These are phyloP conservation scores for Agonopterix alstromeriana DNA, from an alignment of 2,888 invertebrate species.

Conservation along the genomic window DNA sequence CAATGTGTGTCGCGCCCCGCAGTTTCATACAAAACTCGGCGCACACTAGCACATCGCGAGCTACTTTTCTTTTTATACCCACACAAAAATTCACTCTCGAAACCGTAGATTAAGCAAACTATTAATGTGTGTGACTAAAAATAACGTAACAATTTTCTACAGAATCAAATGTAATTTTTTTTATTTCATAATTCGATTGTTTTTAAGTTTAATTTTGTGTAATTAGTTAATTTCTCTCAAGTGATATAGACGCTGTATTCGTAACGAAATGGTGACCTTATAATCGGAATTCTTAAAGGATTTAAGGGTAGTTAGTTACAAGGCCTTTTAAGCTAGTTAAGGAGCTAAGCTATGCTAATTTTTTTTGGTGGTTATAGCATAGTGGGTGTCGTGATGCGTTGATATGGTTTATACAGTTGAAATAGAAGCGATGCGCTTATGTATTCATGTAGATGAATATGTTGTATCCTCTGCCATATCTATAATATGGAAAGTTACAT, in stretches of 20 bases:
- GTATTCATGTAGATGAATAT: conserved; percentile 28
- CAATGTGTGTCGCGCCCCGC: not conserved
- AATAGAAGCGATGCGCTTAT: conserved; percentile 23
- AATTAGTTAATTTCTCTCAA: conserved; percentile 64
- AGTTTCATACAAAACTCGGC: not conserved
- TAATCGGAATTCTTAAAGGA: conserved; percentile 69
- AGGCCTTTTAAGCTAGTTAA: conserved; percentile 67
- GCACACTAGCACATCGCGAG: conserved; percentile 8
- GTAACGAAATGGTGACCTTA: conserved; percentile 70
- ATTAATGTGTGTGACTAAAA: conserved; percentile 59
- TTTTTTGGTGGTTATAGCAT: conserved; percentile 48
- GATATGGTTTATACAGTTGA: conserved; percentile 28
- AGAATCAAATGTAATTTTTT: conserved; percentile 44
- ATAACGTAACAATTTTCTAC: conserved; percentile 66
- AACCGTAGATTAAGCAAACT: conserved; percentile 57
- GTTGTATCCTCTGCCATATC: conserved; percentile 46
- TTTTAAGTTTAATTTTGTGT: conserved; percentile 27
- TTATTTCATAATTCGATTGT: conserved; percentile 30
- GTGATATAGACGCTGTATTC: conserved; percentile 69
- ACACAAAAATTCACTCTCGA: conserved; percentile 48
- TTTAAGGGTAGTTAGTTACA: conserved; percentile 70
- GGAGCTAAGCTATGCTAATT: conserved; percentile 52
- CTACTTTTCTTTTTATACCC: conserved; percentile 14
- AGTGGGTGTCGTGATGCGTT: conserved; percentile 49
- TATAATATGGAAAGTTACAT: conserved; percentile 37